A percentile compares a stretch with the other conserved stretches of the same genome.
phyloP scores from a whole-genome alignment of 1,140 invertebrate genomes.

The Lerema accius region DNA sequence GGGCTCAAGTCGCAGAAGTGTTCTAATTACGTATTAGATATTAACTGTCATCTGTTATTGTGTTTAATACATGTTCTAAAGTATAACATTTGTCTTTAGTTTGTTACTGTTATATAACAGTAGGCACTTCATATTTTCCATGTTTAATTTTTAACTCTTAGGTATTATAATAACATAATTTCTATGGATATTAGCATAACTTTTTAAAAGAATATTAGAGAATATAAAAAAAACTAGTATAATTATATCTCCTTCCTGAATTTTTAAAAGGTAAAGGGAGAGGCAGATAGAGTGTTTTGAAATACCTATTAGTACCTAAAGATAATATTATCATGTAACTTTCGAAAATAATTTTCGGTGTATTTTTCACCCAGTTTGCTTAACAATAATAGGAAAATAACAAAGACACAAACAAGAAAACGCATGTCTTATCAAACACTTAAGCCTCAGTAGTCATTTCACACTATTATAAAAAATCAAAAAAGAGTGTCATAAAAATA shows the following conservation, averaged over 20 bases:
- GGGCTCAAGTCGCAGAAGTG: slow-evolving; percentile 6
- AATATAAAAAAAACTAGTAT: too few species aligned
- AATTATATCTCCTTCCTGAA: too few species aligned
- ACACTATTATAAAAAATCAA: slow-evolving; percentile 68
- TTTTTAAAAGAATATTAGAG: too few species aligned
- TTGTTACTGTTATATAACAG: not conserved
- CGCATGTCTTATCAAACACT: slow-evolving; percentile 60
- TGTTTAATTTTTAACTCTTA: too few species aligned
- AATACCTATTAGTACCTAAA: too few species aligned
- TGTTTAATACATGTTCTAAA: slow-evolving; percentile 4
- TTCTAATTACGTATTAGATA: slow-evolving; percentile 19
- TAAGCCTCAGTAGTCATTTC: slow-evolving; percentile 70
- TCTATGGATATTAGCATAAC: too few species aligned
- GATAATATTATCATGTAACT: too few species aligned
- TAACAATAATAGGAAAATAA: not conserved
- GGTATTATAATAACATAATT: too few species aligned
- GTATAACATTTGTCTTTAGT: not conserved
- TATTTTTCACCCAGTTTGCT: too few species aligned
- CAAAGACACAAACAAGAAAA: slow-evolving; percentile 40
- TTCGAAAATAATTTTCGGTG: too few species aligned
- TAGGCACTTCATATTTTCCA: not conserved
- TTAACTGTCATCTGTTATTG: slow-evolving; percentile 25
- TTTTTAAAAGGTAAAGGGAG: too few species aligned
- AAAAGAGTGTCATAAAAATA: slow-evolving; percentile 76
- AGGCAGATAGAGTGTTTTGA: too few species aligned